Percentiles rank a stretch among this genome's conserved stretches.
Evolutionary conservation across 2,113 vertebrate species (phyloP).

Genomic region (Muntiacus muntjak): DNA sequence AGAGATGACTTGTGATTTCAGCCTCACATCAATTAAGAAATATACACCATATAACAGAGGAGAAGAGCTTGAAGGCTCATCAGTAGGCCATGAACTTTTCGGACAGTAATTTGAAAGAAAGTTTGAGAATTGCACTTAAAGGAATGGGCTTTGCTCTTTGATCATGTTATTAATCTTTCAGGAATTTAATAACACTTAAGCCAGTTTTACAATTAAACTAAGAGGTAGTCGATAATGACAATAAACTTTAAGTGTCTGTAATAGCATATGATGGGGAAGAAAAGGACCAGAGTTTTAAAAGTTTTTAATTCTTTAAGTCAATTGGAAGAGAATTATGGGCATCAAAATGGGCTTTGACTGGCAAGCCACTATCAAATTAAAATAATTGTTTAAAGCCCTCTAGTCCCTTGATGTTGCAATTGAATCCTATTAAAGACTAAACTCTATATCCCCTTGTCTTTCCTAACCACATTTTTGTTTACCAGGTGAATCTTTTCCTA

Average conservation of each 20-base stretch:
- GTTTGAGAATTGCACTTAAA: conserved; percentile 22
- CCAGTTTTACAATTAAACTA: conserved; percentile 35
- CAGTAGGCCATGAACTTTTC: not conserved
- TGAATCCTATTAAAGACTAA: not conserved
- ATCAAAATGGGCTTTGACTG: not conserved
- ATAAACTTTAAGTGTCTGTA: conserved; percentile 32
- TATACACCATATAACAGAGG: not conserved
- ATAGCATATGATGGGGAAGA: not conserved
- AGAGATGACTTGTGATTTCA: not conserved
- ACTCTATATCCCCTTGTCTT: not conserved
- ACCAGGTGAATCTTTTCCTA: not conserved
- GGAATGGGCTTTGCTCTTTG: conserved; percentile 24
- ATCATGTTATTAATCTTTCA: conserved; percentile 56
- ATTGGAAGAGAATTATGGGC: not conserved
- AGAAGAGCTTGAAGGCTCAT: not conserved
- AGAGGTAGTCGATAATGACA: conserved; percentile 1
- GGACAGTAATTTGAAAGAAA: conserved; percentile 22
- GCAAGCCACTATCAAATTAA: not conserved
- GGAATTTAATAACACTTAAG: conserved; percentile 56
- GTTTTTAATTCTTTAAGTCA: not conserved
- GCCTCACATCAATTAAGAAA: not conserved
- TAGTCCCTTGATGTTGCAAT: not conserved
- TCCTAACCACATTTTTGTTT: not conserved
- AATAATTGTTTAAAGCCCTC: not conserved
- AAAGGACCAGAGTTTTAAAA: conserved; percentile 2